Conservation (phyloP, 1,140 invertebrate genomes). For the Drosophila busckii region DNA sequence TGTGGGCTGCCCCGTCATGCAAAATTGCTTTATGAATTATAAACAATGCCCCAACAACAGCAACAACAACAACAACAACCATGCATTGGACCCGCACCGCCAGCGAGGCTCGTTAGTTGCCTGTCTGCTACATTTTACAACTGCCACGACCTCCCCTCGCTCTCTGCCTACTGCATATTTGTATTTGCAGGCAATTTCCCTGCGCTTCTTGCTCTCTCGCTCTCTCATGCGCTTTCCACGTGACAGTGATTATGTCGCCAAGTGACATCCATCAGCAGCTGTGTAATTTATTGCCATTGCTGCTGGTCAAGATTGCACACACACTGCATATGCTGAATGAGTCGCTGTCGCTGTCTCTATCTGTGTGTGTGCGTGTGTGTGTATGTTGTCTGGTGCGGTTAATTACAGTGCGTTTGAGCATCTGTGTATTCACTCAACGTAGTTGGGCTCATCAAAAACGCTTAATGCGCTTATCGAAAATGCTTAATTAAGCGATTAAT, state of each 20-base stretch:
- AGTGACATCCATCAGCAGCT: conserved; percentile 61
- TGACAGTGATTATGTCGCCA: conserved; percentile 61
- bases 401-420: conserved; percentile 27
- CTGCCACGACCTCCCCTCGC: too few relatives aligned
- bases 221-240: not conserved
- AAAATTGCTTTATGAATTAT: conserved; percentile 60
- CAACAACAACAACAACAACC: not conserved
- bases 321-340: conserved; percentile 28
- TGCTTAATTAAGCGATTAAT: conserved; percentile 33
- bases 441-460: conserved; percentile 1
- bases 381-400: too few relatives aligned
- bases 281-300: conserved; percentile 51
- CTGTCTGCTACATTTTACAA: conserved; percentile 32
- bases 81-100: not conserved
- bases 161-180: conserved; percentile 18
- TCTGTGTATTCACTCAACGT: conserved; percentile 6
- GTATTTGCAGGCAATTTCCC: conserved; percentile 14
- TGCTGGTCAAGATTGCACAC: conserved; percentile 28
- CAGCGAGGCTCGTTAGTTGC: conserved; percentile 43
- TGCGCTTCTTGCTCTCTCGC: not conserved
- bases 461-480: conserved; percentile 39
- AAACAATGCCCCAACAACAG: conserved; percentile 38
- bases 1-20: conserved; percentile 36
- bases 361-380: too few relatives aligned
- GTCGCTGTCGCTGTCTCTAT: conserved; percentile 6